Percentiles rank a stretch among this genome's conserved stretches.
These are phyloP conservation scores for Avahi laniger DNA, from an alignment of 2,797 vertebrate genomes.

Conservation along the genomic window DNA sequence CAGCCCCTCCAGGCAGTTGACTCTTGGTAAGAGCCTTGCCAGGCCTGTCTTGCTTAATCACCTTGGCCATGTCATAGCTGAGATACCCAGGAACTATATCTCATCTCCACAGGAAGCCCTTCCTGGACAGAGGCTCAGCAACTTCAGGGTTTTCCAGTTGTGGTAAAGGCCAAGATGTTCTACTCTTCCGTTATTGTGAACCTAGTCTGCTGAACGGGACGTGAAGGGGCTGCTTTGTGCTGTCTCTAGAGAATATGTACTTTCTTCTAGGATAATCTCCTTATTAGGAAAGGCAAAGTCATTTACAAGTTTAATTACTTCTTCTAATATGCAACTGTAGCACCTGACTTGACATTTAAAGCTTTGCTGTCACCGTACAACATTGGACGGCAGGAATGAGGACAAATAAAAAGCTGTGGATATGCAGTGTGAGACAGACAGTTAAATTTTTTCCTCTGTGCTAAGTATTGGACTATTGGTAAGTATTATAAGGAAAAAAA, in stretches of 20 bases:
- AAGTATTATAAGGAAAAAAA: background rate
- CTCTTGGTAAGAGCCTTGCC: background rate
- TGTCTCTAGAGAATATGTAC: background rate
- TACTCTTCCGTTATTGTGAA: background rate
- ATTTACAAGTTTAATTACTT: background rate
- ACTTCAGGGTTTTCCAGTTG: background rate
- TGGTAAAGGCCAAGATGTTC: background rate
- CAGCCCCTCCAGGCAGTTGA: background rate
- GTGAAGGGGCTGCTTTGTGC: background rate
- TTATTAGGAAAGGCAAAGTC: background rate
- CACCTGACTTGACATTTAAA: slow-evolving; percentile 15
- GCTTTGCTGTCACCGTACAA: background rate
- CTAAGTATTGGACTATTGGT: background rate
- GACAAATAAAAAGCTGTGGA: background rate
- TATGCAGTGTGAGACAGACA: background rate
- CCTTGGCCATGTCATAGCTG: background rate
- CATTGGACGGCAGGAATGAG: background rate
- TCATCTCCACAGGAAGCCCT: background rate
- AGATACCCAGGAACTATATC: background rate
- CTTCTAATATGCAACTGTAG: background rate
- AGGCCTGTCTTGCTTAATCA: background rate
- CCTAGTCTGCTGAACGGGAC: background rate
- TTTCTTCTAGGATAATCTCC: background rate
- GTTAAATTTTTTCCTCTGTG: background rate
- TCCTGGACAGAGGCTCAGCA: background rate